These are phyloP conservation scores for Drosophila tanythrix DNA, from an alignment of 2,888 invertebrate genomes.

Conservation along the genomic window DNA sequence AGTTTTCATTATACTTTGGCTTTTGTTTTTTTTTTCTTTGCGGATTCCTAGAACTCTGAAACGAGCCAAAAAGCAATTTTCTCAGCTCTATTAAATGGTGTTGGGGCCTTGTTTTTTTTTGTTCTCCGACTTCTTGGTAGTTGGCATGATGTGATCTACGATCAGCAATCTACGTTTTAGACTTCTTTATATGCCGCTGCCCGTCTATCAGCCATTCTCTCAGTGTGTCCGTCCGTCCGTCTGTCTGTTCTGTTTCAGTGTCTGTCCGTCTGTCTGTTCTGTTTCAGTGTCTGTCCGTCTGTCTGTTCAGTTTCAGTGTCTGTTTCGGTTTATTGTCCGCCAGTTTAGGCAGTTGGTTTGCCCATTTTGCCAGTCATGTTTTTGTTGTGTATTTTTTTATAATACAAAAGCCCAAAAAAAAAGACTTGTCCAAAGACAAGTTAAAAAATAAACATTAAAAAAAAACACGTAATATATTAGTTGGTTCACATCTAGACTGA, in stretches of 20 bases:
- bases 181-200: conserved; percentile 13
- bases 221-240: neutral
- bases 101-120: neutral
- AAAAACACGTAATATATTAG: neutral
- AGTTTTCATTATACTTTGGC: conserved; percentile 16
- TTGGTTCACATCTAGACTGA: neutral
- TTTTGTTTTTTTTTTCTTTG: neutral
- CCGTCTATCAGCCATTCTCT: conserved; percentile 10
- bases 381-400: conserved; percentile 7
- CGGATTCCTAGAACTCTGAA: conserved; percentile 26
- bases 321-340: conserved; percentile 15
- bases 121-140: neutral
- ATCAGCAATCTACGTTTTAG: conserved; percentile 18
- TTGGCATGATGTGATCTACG: conserved; percentile 15
- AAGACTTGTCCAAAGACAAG: conserved; percentile 16
- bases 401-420: conserved; percentile 1
- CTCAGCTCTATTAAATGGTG: conserved; percentile 33
- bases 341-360: conserved; percentile 25
- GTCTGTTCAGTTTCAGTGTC: neutral
- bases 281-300: neutral
- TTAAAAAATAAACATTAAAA: neutral
- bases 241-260: neutral
- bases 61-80: conserved; percentile 32
- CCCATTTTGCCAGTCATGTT: conserved; percentile 43
- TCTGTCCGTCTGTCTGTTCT: neutral